Base-by-base conservation (phyloP, 2,888 invertebrate genomes). In the Meliscaeva auricollis region DNA sequence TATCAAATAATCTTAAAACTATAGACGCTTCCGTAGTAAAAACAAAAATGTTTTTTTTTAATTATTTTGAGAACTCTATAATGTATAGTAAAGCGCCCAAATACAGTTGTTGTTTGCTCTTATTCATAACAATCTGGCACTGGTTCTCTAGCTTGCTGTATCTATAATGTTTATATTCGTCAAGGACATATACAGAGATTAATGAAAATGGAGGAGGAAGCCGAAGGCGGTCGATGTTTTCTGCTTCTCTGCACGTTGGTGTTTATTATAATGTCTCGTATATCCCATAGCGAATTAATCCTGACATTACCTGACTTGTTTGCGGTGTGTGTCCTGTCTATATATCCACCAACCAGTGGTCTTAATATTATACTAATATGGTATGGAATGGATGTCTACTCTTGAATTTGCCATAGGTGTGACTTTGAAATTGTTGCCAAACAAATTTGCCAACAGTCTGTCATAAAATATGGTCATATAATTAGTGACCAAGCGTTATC, bases 401-500 rank as follows among this genome's bases (percentile, higher is more conserved):
- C 48, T 41, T 41, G 48, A 70, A 50, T 70, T 64, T 17, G 41
- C 22, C 60, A 9, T 22, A 78, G 69, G 62, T 62, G 68, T 69
- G 83, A 83, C 74, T 79, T 62, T 69, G 68, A 62, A 83, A 73
- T 68, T 72, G 50, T 64, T 30, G 70, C 35, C 66, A 75, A 76
- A 75, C 75, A 83, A 78, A 74, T 74, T 69, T 78, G 35, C 54
- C 68, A 78, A 69, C 38, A 69, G 60, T 68, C 32, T 54, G 60
- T 68, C 80, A 54, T 84, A 76, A 80, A 84, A 80, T 70, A 76
- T 44, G 66, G 60, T 30, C 75, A 60, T 72, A 72, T 66, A 72
- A 76, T 75, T 84, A 75, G 44, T 75, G 46, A 54, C 38, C 38
- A 70, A 20, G 60, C 58, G 66, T 72, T 80, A 75, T 84, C 75